Percentiles rank a stretch among this genome's conserved stretches.
Conservation (phyloP, 2,888 invertebrate species). For the Choristoneura rosaceana region DNA sequence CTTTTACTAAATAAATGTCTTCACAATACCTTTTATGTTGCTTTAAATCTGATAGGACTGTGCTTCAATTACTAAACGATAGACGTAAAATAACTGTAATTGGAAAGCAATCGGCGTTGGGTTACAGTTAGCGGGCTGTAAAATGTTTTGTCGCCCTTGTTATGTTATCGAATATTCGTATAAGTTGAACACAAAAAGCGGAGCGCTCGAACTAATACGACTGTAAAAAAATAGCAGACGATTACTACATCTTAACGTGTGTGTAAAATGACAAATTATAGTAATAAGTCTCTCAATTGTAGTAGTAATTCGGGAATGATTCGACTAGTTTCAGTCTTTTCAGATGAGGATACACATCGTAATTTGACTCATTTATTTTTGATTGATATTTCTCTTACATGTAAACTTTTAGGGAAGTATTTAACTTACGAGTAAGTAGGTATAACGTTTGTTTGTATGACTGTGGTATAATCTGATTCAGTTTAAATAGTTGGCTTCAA, state of each 20-base stretch:
- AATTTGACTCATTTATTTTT: too few species aligned
- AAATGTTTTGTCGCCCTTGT: constrained; percentile 43
- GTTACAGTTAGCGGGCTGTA: constrained; percentile 46
- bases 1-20: constrained; percentile 10
- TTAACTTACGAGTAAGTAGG: too few species aligned
- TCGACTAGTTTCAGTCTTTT: too few species aligned
- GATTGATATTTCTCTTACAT: too few species aligned
- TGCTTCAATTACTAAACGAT: constrained; percentile 46
- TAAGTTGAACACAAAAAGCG: constrained; percentile 13
- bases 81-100: constrained; percentile 49
- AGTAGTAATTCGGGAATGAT: too few species aligned
- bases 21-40: constrained; percentile 15
- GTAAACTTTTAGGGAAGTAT: too few species aligned
- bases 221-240: neutral
- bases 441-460: too few species aligned
- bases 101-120: constrained; percentile 51
- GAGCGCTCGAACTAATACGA: constrained; percentile 2
- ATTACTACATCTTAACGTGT: neutral
- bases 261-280: too few species aligned
- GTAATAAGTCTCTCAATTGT: too few species aligned
- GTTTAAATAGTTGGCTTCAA: too few species aligned
- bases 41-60: constrained; percentile 40
- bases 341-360: too few species aligned
- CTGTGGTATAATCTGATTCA: too few species aligned
- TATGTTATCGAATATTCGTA: neutral